Base-by-base conservation (phyloP, 2,113 vertebrate genomes). In the Plectropomus leopardus region DNA sequence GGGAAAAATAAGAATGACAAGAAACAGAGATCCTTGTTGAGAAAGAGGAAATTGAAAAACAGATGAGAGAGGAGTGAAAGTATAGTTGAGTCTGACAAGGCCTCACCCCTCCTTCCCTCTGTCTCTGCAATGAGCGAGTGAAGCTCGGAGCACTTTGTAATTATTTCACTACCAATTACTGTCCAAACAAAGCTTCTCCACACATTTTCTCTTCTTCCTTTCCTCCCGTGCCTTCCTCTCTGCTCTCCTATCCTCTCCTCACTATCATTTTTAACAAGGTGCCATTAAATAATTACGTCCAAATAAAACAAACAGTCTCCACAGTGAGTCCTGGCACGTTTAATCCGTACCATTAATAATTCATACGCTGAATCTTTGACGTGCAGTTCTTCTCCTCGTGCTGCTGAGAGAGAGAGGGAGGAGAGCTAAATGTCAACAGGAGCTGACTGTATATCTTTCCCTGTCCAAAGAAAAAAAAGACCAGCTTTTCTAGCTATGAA, bases 291-390 rank as follows among this genome's bases (percentile, higher is more conserved):
- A 92, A 91, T 94, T 92, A 92, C 51, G 42, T 89, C 86, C 85
- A 91, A 88, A 94, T 88, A 91, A 91, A 94, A 90, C 87, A 92
- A 92, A 93, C 89, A 88, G 72, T 73, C 84, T 85, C 80, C 77
- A 57, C 87, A 45, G 87, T 85, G 86, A 89, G 84, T 88, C 72
- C 84, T 76, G 80, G 86, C 88, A 85, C 79, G 72, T 81, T 88
- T 88, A 84, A 89, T 83, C 80, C 61, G 32, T 32, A 74, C 80
- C 78, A 85, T 94, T 91, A 94, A 94, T 94, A 92, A 94, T 94
- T 93, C 90, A 93, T 88, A 61, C 4, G 34, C 70, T 65, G 73
- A 82, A 86, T 87, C 80, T 86, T 78, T 88, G 89, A 90, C 76
- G 58, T 69, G 78, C 83, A 74, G 69, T 72, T 79, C 54, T 78